phyloP scores from a whole-genome alignment of 2,113 vertebrate species.

The Notarius quadriscutis region DNA sequence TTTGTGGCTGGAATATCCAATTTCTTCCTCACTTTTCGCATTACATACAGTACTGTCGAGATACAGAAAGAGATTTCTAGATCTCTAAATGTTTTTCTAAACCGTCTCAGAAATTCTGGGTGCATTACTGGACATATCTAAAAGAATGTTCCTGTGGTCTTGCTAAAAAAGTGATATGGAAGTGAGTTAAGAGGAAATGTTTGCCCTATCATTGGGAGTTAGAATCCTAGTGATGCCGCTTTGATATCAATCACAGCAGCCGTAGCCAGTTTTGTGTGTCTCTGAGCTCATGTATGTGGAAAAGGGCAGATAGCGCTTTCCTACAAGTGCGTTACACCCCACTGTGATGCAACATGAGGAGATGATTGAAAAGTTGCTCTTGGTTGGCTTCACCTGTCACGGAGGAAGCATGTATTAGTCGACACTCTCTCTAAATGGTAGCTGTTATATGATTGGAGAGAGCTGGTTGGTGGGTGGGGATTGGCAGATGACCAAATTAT shows the following conservation, averaged over 20 bases:
- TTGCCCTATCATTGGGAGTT: background rate
- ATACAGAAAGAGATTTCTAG: background rate
- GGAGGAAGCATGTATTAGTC: background rate
- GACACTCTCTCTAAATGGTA: background rate
- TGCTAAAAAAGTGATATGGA: background rate
- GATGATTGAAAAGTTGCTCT: background rate
- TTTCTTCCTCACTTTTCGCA: background rate
- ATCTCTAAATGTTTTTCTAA: background rate
- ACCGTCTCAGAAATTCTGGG: background rate
- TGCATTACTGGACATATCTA: background rate
- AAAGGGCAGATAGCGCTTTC: background rate
- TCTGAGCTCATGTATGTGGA: background rate
- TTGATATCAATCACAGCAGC: background rate
- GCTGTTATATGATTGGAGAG: background rate
- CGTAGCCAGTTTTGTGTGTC: no score
- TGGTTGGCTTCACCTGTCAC: background rate
- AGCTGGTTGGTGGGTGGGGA: background rate
- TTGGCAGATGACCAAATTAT: background rate
- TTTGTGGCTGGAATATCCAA: background rate
- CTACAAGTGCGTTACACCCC: background rate
- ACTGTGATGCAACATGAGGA: background rate
- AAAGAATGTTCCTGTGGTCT: background rate
- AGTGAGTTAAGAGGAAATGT: background rate
- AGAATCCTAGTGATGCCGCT: background rate
- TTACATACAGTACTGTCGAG: background rate